Evolutionary conservation across 2,797 vertebrate species (phyloP), one percentile per base, ranked within the genome.

Genomic region (Salmo trutta): DNA sequence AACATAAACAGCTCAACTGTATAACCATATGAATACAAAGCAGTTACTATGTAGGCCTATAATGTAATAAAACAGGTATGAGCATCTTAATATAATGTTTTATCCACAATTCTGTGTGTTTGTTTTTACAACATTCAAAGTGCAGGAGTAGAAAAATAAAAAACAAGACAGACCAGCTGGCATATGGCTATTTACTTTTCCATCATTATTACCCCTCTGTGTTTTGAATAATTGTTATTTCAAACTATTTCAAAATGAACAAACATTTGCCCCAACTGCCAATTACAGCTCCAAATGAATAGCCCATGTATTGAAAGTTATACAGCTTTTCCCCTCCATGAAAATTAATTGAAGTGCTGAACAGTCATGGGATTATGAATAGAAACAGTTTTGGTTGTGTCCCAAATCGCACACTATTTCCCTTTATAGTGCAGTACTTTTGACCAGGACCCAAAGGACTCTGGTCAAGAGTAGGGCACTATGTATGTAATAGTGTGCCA

Each of bases 1-100:
- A 1, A 36, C 36, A 36, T 36, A 5, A 31, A 31, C 31, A 31
- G 31, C 31, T 31, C 31, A 36, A 7, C 36, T 7, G 36, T 36
- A 36, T 36, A 36, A 10, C 41, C 73, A 41, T 66, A 72, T 82
- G 84, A 74, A 81, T 75, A 52, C 79, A 78, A 83, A 89, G 82
- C 84, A 88, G 86, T 79, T 75, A 70, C 41, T 12, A 47, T 47
- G 41, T 47, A 47, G 41, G 41, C 41, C 41, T 47, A 47, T 47
- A 47, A 47, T 47, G 41, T 47, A 47, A 47, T 47, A 8, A 47
- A 8, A 41, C 41, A 10, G 41, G 41, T 47, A 41, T 41, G 36
- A 41, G 36, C 7, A 47, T 8, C 41, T 47, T 47, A 3, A 47
- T 47, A 7, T 47, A 47, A 47, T 10, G 41, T 47, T 10, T 47